These are phyloP conservation scores for Columba guinea DNA, from an alignment of 2,797 vertebrate species.

Conservation along the genomic window DNA sequence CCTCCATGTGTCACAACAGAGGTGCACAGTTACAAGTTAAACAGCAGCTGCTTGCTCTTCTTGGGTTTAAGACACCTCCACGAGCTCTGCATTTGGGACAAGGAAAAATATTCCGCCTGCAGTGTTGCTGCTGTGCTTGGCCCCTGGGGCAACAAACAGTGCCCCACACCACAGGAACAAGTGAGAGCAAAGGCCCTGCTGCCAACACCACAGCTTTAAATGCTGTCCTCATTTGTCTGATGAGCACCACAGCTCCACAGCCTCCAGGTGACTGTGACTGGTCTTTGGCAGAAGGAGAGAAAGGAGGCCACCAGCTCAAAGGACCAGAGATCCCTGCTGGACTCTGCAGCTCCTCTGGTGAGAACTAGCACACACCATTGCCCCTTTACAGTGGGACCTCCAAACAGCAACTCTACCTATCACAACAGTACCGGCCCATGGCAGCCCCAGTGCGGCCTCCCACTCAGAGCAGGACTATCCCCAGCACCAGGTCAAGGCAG, in stretches of 20 bases:
- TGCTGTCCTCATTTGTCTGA: background rate
- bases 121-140: background rate
- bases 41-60: background rate
- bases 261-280: background rate
- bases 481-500: background rate
- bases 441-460: background rate
- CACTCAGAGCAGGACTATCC: background rate
- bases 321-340: background rate
- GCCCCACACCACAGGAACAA: background rate
- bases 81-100: background rate
- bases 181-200: rapidly evolving
- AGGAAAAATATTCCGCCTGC: background rate
- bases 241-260: rapidly evolving
- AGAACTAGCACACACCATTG: background rate
- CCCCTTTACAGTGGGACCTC: background rate
- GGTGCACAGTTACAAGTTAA: background rate
- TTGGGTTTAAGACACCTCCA: background rate
- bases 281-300: slow-evolving; percentile 30
- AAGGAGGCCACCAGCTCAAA: background rate
- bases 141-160: background rate
- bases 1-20: background rate
- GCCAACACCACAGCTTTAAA: background rate
- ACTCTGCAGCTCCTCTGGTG: background rate
- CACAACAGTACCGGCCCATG: background rate
- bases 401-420: background rate